Base-by-base conservation (phyloP, 2,888 invertebrate genomes). In the Timema cristinae region DNA sequence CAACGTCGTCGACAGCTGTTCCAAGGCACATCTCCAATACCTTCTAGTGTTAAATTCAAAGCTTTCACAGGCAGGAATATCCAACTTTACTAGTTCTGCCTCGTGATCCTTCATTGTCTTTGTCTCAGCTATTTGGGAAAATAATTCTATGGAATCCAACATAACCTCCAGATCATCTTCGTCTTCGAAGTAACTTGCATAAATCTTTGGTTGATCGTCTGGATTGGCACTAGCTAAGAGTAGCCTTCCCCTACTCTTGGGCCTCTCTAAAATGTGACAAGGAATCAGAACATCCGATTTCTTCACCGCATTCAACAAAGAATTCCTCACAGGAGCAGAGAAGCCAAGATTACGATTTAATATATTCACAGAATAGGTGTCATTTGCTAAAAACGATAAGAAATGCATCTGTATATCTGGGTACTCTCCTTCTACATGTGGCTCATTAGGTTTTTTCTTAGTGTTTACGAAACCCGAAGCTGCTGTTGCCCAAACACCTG, bases 21-120 rank as follows among this genome's bases (percentile, higher is more conserved):
- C 82, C 6, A 86, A 83, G 66, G 86, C 84, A 77, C 90, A 90
- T 74, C 82, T 81, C 86, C 88, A 87, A 78, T 87, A 89, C 0
- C 79, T 79, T 66, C 85, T 81, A 1, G 82, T 79, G 63, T 79
- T 77, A 69, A 79, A 80, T n/a, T 76, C 74, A 63, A 80, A 76
- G 66, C 85, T 79, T 76, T 88, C 86, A 78, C 93, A 93, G 56
- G 90, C 90, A 0, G 90, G 89, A 79, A 91, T 88, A 0, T 89
- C 86, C 0, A 86, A 83, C 1, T 82, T 78, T 73, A 87, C 82
- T 48, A 89, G 81, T 74, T 82, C 76, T 0, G 84, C 80, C 5
- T 81, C 78, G 2, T 82, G 78, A 0, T 79, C 76, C 73, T 79
- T 78, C 73, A 87, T 84, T 0, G 82, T 75, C 50, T 79, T 69